These are phyloP conservation scores for Ciconia boyciana DNA, from an alignment of 2,113 vertebrate genomes.

Conservation along the genomic window DNA sequence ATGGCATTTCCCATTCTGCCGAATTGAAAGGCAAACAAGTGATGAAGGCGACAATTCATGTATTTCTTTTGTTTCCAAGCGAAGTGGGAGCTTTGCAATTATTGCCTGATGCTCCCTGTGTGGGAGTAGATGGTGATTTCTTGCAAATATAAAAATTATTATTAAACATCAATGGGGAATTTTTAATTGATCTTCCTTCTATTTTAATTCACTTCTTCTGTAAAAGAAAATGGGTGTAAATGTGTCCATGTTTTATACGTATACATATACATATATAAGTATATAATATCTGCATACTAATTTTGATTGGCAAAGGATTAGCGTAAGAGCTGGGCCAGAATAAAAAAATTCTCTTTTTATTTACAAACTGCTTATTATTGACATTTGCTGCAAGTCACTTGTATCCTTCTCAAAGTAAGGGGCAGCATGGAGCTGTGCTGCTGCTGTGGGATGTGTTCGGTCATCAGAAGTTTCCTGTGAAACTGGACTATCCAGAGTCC, in stretches of 20 bases:
- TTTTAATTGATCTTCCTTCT: not conserved
- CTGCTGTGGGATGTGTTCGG: not conserved
- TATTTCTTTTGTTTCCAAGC: not conserved
- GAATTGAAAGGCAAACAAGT: not conserved
- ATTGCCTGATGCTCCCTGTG: not conserved
- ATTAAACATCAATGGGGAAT: not conserved
- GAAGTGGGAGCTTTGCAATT: not conserved
- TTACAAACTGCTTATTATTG: not conserved
- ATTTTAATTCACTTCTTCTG: not conserved
- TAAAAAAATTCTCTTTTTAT: not conserved
- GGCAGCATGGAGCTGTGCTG: not conserved
- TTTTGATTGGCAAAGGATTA: not conserved
- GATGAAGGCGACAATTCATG: not conserved
- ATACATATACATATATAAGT: too few species aligned
- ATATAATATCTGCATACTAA: not conserved
- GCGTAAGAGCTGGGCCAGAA: rapidly evolving
- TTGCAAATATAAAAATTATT: not conserved
- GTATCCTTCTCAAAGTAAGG: not conserved
- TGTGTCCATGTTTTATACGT: too few species aligned
- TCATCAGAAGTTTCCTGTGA: not conserved
- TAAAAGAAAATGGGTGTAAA: not conserved
- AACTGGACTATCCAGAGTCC: not conserved
- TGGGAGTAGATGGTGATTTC: not conserved
- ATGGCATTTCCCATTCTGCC: not conserved
- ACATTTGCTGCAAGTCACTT: not conserved